These are phyloP conservation scores for Tortrix viridana DNA, from an alignment of 2,888 invertebrate genomes.

Conservation along the genomic window DNA sequence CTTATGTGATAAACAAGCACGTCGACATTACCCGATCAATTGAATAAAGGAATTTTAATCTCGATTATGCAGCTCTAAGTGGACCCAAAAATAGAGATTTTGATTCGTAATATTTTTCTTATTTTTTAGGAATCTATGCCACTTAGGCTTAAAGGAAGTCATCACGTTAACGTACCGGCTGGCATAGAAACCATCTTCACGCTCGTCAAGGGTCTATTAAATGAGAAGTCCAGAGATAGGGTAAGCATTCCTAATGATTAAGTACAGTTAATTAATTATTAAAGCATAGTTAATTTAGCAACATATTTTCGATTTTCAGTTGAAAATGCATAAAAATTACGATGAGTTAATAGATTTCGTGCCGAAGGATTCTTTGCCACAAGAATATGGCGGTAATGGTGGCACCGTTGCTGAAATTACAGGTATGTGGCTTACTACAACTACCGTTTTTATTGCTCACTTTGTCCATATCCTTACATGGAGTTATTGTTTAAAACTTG, in stretches of 20 bases:
- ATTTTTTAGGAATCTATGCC: conserved; percentile 85
- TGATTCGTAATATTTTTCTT: background rate
- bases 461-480: too few species aligned
- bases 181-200: conserved; percentile 83
- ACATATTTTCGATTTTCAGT: conserved; percentile 66
- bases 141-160: conserved; percentile 83
- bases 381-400: conserved; percentile 87
- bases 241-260: conserved; percentile 59
- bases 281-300: background rate
- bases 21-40: too few species aligned
- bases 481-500: too few species aligned
- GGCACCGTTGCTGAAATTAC: conserved; percentile 77
- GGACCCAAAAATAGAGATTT: too few species aligned
- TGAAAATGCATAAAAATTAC: conserved; percentile 80
- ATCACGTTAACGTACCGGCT: conserved; percentile 83
- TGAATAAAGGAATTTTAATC: too few species aligned
- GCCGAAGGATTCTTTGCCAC: conserved; percentile 84
- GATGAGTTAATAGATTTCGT: conserved; percentile 82
- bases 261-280: too few species aligned
- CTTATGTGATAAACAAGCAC: too few species aligned
- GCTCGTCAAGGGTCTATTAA: conserved; percentile 82
- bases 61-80: too few species aligned
- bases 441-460: background rate
- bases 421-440: conserved; percentile 58
- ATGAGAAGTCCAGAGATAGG: conserved; percentile 84